A percentile compares a stretch with the other conserved stretches of the same genome.
phyloP scores from a whole-genome alignment of 30 jellyfish, hydroid and myxozoan genomes.

The Hydra vulgaris region DNA sequence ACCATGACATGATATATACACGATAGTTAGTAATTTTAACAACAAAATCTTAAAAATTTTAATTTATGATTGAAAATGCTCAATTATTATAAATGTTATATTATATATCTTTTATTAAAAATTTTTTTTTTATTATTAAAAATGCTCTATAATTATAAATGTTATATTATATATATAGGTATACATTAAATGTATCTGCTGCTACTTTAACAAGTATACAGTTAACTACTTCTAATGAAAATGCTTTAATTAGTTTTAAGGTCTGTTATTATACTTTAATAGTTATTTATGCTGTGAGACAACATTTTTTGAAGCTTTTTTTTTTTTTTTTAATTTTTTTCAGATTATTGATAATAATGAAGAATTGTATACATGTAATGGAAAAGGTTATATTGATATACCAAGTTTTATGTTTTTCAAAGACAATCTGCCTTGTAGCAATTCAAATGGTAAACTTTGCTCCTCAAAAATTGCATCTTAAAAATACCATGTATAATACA shows the following conservation, averaged over 20 bases:
- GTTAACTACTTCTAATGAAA: constrained; percentile 73
- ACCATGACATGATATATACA: no score
- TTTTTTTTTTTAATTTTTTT: neutral
- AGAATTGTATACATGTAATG: constrained; percentile 49
- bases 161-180: no score
- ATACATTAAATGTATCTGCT: constrained; percentile 43
- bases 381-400: constrained; percentile 63
- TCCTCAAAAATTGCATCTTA: no score
- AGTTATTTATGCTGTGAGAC: neutral
- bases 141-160: no score
- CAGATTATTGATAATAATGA: constrained; percentile 66
- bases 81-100: no score
- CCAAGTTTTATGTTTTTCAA: constrained; percentile 69
- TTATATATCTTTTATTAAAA: no score
- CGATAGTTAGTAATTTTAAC: no score
- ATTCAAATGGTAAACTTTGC: neutral
- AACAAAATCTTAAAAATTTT: no score
- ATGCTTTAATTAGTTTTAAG: constrained; percentile 56
- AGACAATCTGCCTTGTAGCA: constrained; percentile 40
- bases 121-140: neutral
- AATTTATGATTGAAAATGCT: no score
- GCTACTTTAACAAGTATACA: constrained; percentile 73
- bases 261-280: constrained; percentile 24
- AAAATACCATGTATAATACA: no score
- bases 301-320: no score